A percentile compares a stretch with the other conserved stretches of the same genome.
Evolutionary conservation across 2,797 vertebrate species (phyloP).

Genomic region (Myotis findleyi): DNA sequence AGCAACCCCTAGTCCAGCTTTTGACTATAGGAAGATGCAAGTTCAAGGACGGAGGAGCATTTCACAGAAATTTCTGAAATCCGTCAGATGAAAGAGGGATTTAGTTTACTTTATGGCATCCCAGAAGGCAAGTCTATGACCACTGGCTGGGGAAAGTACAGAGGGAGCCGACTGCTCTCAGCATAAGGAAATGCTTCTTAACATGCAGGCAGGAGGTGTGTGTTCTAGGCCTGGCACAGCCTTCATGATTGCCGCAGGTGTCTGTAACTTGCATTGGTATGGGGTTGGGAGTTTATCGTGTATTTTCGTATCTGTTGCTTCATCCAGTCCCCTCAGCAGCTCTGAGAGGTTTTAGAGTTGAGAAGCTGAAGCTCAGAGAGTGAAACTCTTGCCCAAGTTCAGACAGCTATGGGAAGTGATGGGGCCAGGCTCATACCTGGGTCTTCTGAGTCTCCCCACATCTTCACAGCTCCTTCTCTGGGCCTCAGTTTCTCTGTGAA

Average conservation of each 20-base stretch:
- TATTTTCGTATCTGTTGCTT: neutral
- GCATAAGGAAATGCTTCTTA: neutral
- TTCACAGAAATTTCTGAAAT: constrained; percentile 16
- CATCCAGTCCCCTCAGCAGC: neutral
- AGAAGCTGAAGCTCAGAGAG: constrained; percentile 30
- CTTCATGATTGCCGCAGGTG: neutral
- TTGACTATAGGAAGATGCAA: neutral
- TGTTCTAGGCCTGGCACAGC: neutral
- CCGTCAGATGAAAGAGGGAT: neutral
- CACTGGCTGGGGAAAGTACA: neutral
- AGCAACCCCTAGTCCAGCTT: neutral
- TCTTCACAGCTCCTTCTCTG: neutral
- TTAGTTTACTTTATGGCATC: neutral
- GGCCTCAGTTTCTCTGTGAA: constrained; percentile 57
- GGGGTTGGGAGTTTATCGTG: neutral
- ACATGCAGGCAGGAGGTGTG: neutral
- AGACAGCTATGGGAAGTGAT: neutral
- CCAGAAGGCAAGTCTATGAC: neutral
- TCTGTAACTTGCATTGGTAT: neutral
- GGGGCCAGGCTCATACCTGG: neutral
- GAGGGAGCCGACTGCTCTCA: neutral
- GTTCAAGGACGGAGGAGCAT: neutral
- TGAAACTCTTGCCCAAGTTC: neutral
- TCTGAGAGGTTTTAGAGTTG: neutral
- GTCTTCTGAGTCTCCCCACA: neutral